Base-by-base conservation (phyloP, 1,140 invertebrate species). In the Pomacea maculata region DNA sequence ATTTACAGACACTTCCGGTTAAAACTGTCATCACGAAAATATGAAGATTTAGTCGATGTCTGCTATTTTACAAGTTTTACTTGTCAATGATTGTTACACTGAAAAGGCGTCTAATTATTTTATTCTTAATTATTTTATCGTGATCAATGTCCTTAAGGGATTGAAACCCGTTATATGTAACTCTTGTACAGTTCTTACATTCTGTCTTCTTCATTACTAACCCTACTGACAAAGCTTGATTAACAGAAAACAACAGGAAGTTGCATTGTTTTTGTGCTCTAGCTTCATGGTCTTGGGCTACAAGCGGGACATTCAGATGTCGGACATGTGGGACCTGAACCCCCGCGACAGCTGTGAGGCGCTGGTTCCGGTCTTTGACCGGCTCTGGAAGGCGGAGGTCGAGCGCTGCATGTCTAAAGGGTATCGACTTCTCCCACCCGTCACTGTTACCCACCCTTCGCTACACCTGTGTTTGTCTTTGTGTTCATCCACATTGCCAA, bases 291-390 rank as follows among this genome's bases (percentile, higher is more conserved):
- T 95, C 92, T 94, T 93, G 81, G 97, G 97, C 6, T 98, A 95
- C 70, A 79, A 82, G 34, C 94, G 95, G 82, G 95, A 96, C 21
- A 91, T 99, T 54, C 95, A 95, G 85, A 93, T 94, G 71, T 92
- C 93, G 65, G 96, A 99, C 91, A 90, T 99, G 1, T 99, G 97
- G 97, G 94, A 95, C 68, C 93, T 99, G 88, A 96, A 97, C 86
- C 94, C 95, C 10, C 94, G 95, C 84, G 96, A 99, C 89, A 94
- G 94, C 70, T 95, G 96, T 29, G 92, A 92, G 64, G 94, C 95
- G 89, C 94, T 98, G 14, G 94, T 97, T 73, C 95, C 95, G 11
- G 92, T 93, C 72, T 99, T 98, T 90, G 95, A 97, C 81, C 95
- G 95, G 91, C 93, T 96, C 89, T 98, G 96, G 96, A 93, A 94